Evolutionary conservation across 2,113 vertebrate genomes (phyloP), one percentile per base, ranked within the genome.

Genomic region (Camarhynchus parvulus): DNA sequence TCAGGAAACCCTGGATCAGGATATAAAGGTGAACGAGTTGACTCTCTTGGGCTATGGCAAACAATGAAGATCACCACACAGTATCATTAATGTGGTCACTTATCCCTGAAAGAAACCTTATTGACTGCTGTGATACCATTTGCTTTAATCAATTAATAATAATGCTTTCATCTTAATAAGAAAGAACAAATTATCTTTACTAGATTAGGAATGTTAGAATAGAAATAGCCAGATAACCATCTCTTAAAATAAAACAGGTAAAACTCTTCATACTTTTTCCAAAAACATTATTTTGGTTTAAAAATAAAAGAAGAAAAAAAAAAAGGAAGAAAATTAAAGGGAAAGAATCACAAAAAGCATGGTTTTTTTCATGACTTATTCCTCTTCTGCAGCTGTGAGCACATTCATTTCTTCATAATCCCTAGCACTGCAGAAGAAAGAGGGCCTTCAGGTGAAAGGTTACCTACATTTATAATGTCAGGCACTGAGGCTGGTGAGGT

Each of bases 381-480:
- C 82, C 37, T 92, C 88, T 87, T 94, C 88, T 88, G 76, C 92
- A 96, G 61, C 95, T 92, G 69, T 44, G 72, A 96, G 77, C 70
- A 47, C 74, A 81, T 94, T 96, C 78, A 72, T 94, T 96, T 94
- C 42, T 21, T 84, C 87, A 72, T 93, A 95, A 94, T 97, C 96
- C 95, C 92, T 75, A 59, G 30, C 30, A 91, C 18, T 87, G 90
- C 95, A 92, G 91, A 97, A 97, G 94, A 98, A 97, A 96, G 94
- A 96, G 84, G 95, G 91, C 93, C 85, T 97, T 89, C 97, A 95
- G 98, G 98, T 98, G 97, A 98, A 98, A 98, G 98, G 98, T 98
- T 97, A 98, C 95, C 97, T 97, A 97, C 98, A 97, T 98, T 98
- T 98, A 98, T 98, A 98, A 98, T 98, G 98, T 97, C 98, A 98